A percentile compares a stretch with the other conserved stretches of the same genome.
Conservation (phyloP, 2,113 vertebrate species). For the Sclerurus mexicanus region DNA sequence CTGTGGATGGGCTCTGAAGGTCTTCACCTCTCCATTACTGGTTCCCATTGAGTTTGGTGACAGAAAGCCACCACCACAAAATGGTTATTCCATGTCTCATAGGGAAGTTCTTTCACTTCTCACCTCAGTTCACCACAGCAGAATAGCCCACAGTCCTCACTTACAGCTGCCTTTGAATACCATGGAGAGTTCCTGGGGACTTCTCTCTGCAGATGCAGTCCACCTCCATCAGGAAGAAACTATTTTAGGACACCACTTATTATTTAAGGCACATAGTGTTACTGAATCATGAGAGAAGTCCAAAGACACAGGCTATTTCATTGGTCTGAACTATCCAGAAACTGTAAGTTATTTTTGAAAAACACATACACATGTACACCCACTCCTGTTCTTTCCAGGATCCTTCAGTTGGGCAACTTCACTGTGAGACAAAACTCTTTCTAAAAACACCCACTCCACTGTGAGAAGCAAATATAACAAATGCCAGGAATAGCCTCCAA, state of each 20-base stretch:
- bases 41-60: not conserved
- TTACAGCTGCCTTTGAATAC: not conserved
- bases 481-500: not conserved
- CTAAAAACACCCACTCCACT: not conserved
- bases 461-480: not conserved
- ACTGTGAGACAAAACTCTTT: not conserved
- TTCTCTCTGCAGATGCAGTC: not conserved
- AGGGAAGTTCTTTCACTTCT: not conserved
- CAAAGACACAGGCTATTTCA: not conserved
- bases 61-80: constrained; percentile 42
- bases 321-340: not conserved
- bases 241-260: not conserved
- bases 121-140: not conserved
- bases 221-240: not conserved
- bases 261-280: not conserved
- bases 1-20: not conserved
- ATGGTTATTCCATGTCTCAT: not conserved
- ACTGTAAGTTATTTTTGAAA: not conserved
- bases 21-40: not conserved
- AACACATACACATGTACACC: not conserved
- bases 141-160: not conserved
- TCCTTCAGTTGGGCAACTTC: not conserved
- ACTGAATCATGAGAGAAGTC: not conserved
- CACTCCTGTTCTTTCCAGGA: not conserved
- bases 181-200: not conserved